Base-by-base conservation (phyloP, 2,113 vertebrate genomes). In the Natator depressus region DNA sequence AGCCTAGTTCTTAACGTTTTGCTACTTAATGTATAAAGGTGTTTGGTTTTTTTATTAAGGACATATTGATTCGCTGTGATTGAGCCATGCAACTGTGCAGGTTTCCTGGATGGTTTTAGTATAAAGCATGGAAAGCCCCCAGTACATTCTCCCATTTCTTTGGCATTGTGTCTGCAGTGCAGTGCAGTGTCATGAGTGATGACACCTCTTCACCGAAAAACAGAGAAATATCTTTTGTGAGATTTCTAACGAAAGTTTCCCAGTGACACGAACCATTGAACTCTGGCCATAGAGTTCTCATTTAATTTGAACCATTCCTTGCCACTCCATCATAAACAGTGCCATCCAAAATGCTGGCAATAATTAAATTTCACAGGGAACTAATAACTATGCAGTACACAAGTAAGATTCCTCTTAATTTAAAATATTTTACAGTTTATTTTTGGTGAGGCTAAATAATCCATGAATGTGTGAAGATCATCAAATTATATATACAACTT, bases 81-180 rank as follows among this genome's bases (percentile, higher is more conserved):
- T 3, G 16, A 91, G 49, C 46, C 83, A 57, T 0, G 27, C 16
- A 89, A 65, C 89, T 27, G 62, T 2, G 85, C 93, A 83, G 92
- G 62, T 72, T 85, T 42, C 90, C 65, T 83, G 38, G 51, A 84
- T 10, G 14, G 80, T 85, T 90, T 96, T 19, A 46, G 93, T 51
- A 42, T 92, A 96, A 97, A 93, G 85, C 89, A 93, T 94, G 94
- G 89, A 94, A 97, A 96, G 93, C 93, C 94, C 92, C n/a, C 49
- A 1, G 89, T 49, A 79, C 57, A 42, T 75, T 69, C 88, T 89
- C 81, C 83, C 55, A 49, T 90, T 95, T 85, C 81, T 76, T 84
- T 69, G 92, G 88, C 49, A 79, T 91, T 84, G 10, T 76, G 59
- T 96, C 82, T 95, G 83, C n/a, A 35, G 81, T 91, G 83, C n/a